Percentiles rank a stretch among this genome's conserved stretches.
phyloP scores from a whole-genome alignment of 1,140 invertebrate species.

The Pissodes strobi region DNA sequence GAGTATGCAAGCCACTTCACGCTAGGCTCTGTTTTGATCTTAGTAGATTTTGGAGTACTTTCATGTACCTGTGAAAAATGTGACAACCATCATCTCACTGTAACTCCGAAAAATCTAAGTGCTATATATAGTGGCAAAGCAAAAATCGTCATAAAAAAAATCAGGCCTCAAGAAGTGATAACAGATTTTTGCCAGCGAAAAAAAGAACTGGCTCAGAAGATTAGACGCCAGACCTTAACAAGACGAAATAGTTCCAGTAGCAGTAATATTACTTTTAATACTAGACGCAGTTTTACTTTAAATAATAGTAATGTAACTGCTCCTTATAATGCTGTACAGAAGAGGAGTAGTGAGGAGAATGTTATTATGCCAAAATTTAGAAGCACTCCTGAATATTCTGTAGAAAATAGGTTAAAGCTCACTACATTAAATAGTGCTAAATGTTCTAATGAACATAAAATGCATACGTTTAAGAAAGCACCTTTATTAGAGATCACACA shows the following conservation, averaged over 20 bases:
- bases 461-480: too few relatives aligned
- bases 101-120: constrained; percentile 35
- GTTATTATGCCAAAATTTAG: background rate
- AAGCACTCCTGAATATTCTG: too few relatives aligned
- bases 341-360: background rate
- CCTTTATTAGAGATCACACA: too few relatives aligned
- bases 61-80: constrained; percentile 24
- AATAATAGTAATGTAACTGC: too few relatives aligned
- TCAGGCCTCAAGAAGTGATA: constrained; percentile 19
- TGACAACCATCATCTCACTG: constrained; percentile 35
- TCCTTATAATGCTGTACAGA: background rate
- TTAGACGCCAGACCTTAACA: background rate
- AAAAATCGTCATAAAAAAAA: constrained; percentile 24
- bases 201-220: background rate
- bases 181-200: background rate
- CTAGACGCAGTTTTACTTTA: background rate
- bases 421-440: too few relatives aligned
- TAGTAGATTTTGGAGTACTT: constrained; percentile 35
- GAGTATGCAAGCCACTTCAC: constrained; percentile 18
- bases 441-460: too few relatives aligned
- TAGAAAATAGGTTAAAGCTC: too few relatives aligned
- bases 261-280: background rate
- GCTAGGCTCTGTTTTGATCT: constrained; percentile 34
- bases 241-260: too few relatives aligned
- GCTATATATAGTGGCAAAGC: constrained; percentile 27